Base-by-base conservation (phyloP, 1,140 invertebrate genomes). In the Apis laboriosa region DNA sequence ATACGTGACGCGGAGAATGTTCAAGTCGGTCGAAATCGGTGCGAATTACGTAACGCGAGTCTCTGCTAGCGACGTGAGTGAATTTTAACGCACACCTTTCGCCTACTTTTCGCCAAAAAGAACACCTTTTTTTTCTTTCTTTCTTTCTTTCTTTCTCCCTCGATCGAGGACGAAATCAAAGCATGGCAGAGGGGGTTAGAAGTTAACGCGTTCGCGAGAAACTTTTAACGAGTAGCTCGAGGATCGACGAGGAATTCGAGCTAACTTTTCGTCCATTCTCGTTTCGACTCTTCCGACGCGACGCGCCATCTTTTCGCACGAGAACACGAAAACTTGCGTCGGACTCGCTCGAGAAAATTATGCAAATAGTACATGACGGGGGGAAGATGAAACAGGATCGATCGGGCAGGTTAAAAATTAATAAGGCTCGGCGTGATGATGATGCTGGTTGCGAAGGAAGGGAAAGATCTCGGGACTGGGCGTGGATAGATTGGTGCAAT, bases 211-310 rank as follows among this genome's bases (percentile, higher is more conserved):
- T 43, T 24, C 21, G 11, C 53, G 53, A n/a, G 64, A 77, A 77
- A 82, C 73, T 82, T 82, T 77, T 82, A 82, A 82, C 80, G 55
- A 82, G 55, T 55, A 53, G 63, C 11, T 34, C 53, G 7, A 68
- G 43, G 53, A 60, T 77, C 74, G 74, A 70, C 28, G 28, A 1
- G 28, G 28, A 28, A 28, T 28, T 34, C 34, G 34, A 34, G 34
- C 28, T 21, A 67, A 34, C 11, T 5, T 7, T 13, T 15, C 34
- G 28, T 34, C 34, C 34, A 43, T 13, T 21, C 5, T 28, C 21
- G 56, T 3, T 9, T 24, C 34, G 17, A 12, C 7, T 13, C 19
- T 17, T 43, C 4, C 2, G 5, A 34, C 34, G 19, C 21, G n/a
- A 12, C 19, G 71, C 7, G 21, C 58, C n/a, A 74, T 21, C 56